Evolutionary conservation across 2,797 vertebrate genomes (phyloP).

Genomic region (Mormyrus hasselquistii): DNA sequence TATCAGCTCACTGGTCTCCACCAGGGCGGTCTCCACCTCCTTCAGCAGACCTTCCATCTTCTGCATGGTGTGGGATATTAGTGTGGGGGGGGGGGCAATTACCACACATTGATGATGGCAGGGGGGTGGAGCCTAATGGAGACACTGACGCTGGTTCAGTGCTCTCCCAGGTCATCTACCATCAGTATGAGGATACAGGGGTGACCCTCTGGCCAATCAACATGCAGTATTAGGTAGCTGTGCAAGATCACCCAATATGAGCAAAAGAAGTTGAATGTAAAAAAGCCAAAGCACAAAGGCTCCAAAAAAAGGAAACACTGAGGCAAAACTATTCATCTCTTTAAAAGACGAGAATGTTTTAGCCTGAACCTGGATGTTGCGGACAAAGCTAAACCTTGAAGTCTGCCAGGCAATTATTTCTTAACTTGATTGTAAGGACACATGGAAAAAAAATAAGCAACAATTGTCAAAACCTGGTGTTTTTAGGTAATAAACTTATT

Average conservation of each 20-base stretch:
- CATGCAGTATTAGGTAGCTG: background rate
- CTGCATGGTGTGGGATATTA: conserved; percentile 48
- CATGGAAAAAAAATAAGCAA: background rate
- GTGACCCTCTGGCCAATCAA: background rate
- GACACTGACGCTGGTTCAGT: background rate
- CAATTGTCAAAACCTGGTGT: background rate
- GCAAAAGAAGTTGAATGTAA: background rate
- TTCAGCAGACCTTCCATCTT: conserved; percentile 50
- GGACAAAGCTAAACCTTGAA: background rate
- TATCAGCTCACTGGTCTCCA: conserved; percentile 43
- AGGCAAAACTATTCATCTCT: background rate
- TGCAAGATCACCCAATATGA: background rate
- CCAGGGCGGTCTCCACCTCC: conserved; percentile 52
- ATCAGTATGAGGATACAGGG: background rate
- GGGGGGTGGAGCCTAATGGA: background rate
- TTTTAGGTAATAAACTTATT: background rate
- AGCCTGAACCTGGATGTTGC: background rate
- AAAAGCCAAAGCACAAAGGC: background rate
- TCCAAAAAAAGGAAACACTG: background rate
- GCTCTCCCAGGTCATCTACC: background rate
- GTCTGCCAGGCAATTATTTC: background rate
- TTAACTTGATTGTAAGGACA: background rate
- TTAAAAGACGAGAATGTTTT: background rate
- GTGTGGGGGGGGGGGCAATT: background rate
- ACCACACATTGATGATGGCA: background rate